Percentiles rank a stretch among this genome's conserved stretches.
These are phyloP conservation scores for Heterodera filipjevi DNA, from an alignment of 2,888 invertebrate species.

Conservation along the genomic window DNA sequence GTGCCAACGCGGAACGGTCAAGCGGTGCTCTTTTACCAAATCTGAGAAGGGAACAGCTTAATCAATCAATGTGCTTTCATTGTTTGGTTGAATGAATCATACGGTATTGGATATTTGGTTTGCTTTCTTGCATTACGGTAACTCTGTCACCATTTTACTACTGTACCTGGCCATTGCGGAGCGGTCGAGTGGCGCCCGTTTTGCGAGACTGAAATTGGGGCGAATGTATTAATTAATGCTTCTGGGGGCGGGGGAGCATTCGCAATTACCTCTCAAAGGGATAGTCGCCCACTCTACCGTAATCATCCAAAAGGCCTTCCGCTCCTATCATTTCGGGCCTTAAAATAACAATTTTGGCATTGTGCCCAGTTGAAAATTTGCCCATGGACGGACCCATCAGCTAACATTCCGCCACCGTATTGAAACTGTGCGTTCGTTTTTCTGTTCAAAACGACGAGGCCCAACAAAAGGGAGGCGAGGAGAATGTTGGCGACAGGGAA, in stretches of 20 bases:
- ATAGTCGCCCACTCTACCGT: conserved; percentile 18
- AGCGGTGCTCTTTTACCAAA: conserved; percentile 37
- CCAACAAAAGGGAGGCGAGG: conserved; percentile 11
- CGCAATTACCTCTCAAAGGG: conserved; percentile 20
- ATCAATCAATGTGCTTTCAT: background rate
- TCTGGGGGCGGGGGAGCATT: background rate
- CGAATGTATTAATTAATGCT: no score
- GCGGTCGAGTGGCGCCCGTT: conserved; percentile 36
- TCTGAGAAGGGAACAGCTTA: conserved; percentile 12
- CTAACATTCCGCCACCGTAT: background rate
- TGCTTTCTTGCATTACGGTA: no score
- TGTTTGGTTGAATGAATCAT: no score
- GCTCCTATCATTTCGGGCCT: background rate
- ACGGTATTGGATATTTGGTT: no score
- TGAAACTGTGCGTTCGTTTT: background rate
- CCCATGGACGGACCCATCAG: no score
- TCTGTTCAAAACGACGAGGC: conserved; percentile 2
- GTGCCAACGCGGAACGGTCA: conserved; percentile 31
- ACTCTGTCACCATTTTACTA: no score
- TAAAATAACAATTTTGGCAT: background rate
- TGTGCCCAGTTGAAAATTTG: no score
- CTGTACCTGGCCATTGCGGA: conserved; percentile 36
- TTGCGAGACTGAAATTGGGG: conserved; percentile 27
- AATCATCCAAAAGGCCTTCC: background rate
- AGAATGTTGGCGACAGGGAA: conserved; percentile 4